Evolutionary conservation across 2,113 vertebrate genomes (phyloP).

Genomic region (western clawed frog (Xenopus tropicalis)): DNA sequence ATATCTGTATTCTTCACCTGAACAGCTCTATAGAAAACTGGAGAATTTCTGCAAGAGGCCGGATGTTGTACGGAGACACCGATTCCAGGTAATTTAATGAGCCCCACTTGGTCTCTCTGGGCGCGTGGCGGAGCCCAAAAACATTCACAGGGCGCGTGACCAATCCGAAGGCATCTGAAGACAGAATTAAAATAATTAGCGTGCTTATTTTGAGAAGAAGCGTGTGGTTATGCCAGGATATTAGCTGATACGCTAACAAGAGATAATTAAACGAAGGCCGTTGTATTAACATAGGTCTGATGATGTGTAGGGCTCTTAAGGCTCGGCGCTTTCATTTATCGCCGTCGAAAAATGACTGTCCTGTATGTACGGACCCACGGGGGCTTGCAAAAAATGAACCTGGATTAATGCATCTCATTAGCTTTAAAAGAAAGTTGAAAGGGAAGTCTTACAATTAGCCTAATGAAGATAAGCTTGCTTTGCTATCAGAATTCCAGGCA

Average conservation of each 20-base stretch:
- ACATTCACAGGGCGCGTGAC: background rate
- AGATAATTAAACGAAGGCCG: constrained; percentile 79
- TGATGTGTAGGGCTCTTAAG: constrained; percentile 72
- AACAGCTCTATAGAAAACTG: constrained; percentile 89
- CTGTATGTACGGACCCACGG: constrained; percentile 72
- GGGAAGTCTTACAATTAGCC: constrained; percentile 70
- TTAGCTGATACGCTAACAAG: constrained; percentile 79
- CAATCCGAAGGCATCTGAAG: background rate
- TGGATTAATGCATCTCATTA: constrained; percentile 81
- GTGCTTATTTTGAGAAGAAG: constrained; percentile 66
- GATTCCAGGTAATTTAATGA: constrained; percentile 76
- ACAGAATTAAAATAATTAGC: constrained; percentile 73
- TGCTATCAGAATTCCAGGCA: constrained; percentile 55
- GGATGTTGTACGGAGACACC: constrained; percentile 75
- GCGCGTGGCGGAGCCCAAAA: background rate
- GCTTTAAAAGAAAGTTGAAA: constrained; percentile 75
- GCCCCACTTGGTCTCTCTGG: background rate
- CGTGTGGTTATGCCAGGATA: constrained; percentile 69
- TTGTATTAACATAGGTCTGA: constrained; percentile 79
- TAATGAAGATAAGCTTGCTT: constrained; percentile 69
- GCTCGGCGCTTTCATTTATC: constrained; percentile 72
- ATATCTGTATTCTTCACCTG: constrained; percentile 95
- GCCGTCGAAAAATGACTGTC: constrained; percentile 78
- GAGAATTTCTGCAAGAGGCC: constrained; percentile 85
- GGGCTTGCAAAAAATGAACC: constrained; percentile 81